Base-by-base conservation (phyloP, 1,140 invertebrate genomes). In the Papilio dardanus region DNA sequence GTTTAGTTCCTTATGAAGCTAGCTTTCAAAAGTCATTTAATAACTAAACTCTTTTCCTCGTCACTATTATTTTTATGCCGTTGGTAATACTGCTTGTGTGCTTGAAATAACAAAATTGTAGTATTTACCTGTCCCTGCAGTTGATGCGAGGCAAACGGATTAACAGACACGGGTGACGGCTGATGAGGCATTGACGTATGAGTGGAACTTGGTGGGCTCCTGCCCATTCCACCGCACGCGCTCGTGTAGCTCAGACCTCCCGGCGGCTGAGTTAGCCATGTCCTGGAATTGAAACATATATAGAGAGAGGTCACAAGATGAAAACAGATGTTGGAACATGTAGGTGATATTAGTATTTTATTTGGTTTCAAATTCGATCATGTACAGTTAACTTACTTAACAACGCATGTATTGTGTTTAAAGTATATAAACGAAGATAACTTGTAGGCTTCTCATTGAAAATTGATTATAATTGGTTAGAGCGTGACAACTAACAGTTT, bases 121-220 rank as follows among this genome's bases (percentile, higher is more conserved):
- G n/a, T 81, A n/a, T n/a, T n/a, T n/a, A 92, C 91, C 84, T 92
- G 91, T 35, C 87, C 87, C 54, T 92, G 91, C 8, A 92, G 74
- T 81, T 92, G 91, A 69, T 92, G 91, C 16, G 83, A 67, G 0
- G 85, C 81, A 66, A 92, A 92, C 1, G 89, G 89, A 71, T 89
- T 90, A 71, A 91, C 82, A 0, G 83, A 28, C 7, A 86, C 86
- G 0, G 89, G 85, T 0, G 90, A 86, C 1, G 89, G 76, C 79
- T 92, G 91, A 75, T 92, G 90, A 0, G 88, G 86, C 30, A 92
- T 74, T 1, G 81, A 83, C 21, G 77, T 81, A 76, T 91, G 90
- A 0, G 89, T 84, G 1, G 90, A 86, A 77, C 86, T 86, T 0
- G 88, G 86, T 0, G 90, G 88, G 71, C 90, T 92, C 24, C 89